These are phyloP conservation scores for Eudorcas thomsonii DNA, from an alignment of 2,113 vertebrate species.

Conservation along the genomic window DNA sequence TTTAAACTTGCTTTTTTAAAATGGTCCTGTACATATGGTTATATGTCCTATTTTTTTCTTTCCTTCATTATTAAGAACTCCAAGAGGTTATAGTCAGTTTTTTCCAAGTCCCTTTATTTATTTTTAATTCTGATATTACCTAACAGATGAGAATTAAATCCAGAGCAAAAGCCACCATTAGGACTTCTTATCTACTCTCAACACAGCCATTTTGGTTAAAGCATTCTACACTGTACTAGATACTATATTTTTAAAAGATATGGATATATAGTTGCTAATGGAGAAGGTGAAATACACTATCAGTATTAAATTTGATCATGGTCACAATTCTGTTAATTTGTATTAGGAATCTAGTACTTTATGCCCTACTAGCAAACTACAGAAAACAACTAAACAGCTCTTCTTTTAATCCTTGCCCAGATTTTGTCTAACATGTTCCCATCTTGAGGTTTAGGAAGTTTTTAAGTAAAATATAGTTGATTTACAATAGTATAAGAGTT, in stretches of 20 bases:
- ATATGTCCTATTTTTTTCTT: slow-evolving; percentile 43
- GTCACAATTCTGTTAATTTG: background rate
- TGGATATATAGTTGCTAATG: background rate
- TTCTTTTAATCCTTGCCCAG: background rate
- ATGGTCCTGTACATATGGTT: background rate
- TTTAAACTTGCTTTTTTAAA: slow-evolving; percentile 61
- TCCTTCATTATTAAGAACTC: slow-evolving; percentile 4
- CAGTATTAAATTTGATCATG: background rate
- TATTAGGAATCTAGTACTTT: background rate
- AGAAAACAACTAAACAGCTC: background rate
- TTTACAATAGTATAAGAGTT: background rate
- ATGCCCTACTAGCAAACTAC: background rate
- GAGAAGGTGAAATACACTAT: background rate
- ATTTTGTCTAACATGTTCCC: background rate
- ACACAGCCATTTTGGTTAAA: background rate
- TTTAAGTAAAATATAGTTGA: background rate
- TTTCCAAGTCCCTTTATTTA: background rate
- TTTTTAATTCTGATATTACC: background rate
- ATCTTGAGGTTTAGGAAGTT: background rate
- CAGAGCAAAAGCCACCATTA: background rate
- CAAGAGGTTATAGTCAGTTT: background rate
- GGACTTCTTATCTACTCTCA: background rate
- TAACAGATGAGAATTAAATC: slow-evolving; percentile 31
- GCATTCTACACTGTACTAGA: background rate
- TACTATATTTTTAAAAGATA: background rate